Base-by-base conservation (phyloP, 2,113 vertebrate species). In the Odocoileus hemionus region DNA sequence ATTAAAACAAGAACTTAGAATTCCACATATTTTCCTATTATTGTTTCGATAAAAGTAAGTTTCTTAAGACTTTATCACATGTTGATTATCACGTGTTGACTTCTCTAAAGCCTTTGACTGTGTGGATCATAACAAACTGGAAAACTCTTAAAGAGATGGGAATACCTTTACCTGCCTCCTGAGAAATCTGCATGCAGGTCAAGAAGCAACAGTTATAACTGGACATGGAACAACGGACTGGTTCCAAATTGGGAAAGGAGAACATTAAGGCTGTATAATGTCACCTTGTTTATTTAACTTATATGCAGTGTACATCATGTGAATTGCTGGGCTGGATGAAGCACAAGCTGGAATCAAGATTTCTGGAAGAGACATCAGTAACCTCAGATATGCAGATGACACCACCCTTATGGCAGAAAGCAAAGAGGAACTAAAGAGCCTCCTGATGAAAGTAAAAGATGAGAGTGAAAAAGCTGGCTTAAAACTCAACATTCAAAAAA, bases 41-140 rank as follows among this genome's bases (percentile, higher is more conserved):
- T 52, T 95, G 13, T 52, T 93, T 95, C 50, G 78, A 82, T 58
- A 47, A 92, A 92, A 87, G 36, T 95, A 84, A 97, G 14, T 94
- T 92, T 80, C 50, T 78, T 78, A 52, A 60, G 33, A 50, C n/a
- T 96, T 76, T 92, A 26, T 89, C 80, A 89, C 17, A 85, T 55
- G 33, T 39, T 86, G 33, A 33, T 79, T 83, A 61, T 58, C n/a
- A 23, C n/a, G 23, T 25, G 21, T 74, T 74, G 67, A 39, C 36
- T 70, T 12, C 0, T 0, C 19, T 70, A 70, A 70, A 70, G n/a
- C n/a, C 67, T 70, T 70, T 70, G n/a, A 39, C 67, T 39, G 67
- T 39, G 19, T 39, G 19, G 67, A 70, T 70, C 19, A 25, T 25
- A 23, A 39, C 64, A 36, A 67, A 67, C 67, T 39, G 67, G 36